Evolutionary conservation across 2,113 vertebrate species (phyloP).

Genomic region (Cephalopterus ornatus): DNA sequence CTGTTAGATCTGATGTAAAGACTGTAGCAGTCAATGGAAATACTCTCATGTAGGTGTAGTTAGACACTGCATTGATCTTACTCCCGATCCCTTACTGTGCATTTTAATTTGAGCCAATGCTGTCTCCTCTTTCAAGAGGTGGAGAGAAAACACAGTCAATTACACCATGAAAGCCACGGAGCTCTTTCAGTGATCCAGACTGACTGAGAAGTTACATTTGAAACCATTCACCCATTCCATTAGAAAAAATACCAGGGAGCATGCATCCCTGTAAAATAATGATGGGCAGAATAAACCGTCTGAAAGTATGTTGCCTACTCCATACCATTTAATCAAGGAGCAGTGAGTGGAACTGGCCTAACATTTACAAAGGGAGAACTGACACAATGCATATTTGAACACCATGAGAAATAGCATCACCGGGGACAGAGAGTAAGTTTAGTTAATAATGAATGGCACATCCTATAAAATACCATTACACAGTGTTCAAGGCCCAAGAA

Average conservation of each 20-base stretch:
- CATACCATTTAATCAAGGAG: constrained; percentile 58
- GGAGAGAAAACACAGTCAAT: constrained; percentile 33
- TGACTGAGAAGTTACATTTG: constrained; percentile 52
- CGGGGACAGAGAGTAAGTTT: constrained; percentile 73
- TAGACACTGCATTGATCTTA: constrained; percentile 18
- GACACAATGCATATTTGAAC: constrained; percentile 78
- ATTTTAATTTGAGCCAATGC: constrained; percentile 29
- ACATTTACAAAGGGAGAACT: constrained; percentile 72
- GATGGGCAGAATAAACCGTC: constrained; percentile 64
- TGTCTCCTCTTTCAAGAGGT: constrained; percentile 33
- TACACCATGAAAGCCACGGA: constrained; percentile 5
- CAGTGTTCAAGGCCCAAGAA: constrained; percentile 77
- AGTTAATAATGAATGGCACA: constrained; percentile 83
- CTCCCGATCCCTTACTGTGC: background rate
- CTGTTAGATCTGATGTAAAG: constrained; percentile 29
- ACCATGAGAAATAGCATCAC: constrained; percentile 73
- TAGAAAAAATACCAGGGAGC: constrained; percentile 35
- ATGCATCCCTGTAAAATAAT: constrained; percentile 53
- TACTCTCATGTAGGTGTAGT: constrained; percentile 6
- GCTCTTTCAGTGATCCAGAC: constrained; percentile 8
- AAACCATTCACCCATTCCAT: constrained; percentile 45
- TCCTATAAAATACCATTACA: constrained; percentile 81
- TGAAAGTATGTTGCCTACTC: constrained; percentile 13
- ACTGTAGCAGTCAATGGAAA: constrained; percentile 8
- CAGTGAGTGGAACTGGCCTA: constrained; percentile 49